Conservation (phyloP, 2,113 vertebrate genomes). For the Triplophysa rosa region DNA sequence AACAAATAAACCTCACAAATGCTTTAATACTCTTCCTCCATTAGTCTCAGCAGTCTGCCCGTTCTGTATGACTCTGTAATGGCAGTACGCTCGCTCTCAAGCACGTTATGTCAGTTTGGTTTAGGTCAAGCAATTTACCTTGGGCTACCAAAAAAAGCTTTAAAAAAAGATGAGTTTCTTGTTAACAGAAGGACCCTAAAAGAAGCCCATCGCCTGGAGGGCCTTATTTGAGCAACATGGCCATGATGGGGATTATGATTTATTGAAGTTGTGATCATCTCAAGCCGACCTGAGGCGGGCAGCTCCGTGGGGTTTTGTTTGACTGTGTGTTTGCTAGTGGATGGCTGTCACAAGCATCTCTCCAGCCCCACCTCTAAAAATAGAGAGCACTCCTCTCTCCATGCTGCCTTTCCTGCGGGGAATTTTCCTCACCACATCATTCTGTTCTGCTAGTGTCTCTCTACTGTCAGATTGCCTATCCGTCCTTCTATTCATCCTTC, state of each 20-base stretch:
- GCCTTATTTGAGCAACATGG: constrained; percentile 7
- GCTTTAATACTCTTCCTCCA: neutral
- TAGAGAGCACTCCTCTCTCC: constrained; percentile 59
- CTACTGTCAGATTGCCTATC: constrained; percentile 48
- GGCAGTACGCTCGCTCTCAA: neutral
- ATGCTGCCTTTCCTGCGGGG: constrained; percentile 59
- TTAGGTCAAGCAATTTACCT: constrained; percentile 25
- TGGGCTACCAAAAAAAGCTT: constrained; percentile 10
- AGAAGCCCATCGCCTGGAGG: neutral
- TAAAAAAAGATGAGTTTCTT: constrained; percentile 8
- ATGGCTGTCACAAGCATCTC: constrained; percentile 63
- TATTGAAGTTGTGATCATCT: constrained; percentile 30
- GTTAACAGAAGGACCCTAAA: constrained; percentile 27
- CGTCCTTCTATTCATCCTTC: constrained; percentile 50
- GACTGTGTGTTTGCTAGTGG: constrained; percentile 51
- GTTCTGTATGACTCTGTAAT: neutral
- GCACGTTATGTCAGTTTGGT: constrained; percentile 14
- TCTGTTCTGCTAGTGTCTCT: constrained; percentile 25
- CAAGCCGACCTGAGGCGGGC: constrained; percentile 7
- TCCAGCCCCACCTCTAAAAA: constrained; percentile 68
- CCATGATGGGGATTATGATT: constrained; percentile 30
- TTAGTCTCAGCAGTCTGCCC: neutral
- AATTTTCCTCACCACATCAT: constrained; percentile 51
- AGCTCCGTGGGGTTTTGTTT: constrained; percentile 1
- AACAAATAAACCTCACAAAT: neutral